Evolutionary conservation across 2,113 vertebrate species (phyloP), one percentile per base, ranked within the genome.

Genomic region (Sakesphorus luctuosus): DNA sequence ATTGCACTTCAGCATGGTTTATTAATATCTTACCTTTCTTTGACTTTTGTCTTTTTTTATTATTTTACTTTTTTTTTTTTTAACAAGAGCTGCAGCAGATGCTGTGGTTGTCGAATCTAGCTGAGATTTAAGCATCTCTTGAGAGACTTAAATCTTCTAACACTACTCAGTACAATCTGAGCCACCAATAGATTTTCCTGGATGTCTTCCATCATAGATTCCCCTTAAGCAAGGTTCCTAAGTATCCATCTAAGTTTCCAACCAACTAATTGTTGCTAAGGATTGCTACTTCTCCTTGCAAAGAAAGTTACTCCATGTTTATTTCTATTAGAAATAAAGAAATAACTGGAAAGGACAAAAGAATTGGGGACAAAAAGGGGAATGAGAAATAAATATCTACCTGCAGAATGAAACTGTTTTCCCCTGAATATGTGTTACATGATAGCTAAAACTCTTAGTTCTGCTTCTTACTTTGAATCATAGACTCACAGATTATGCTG

Each of bases 141-240:
- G 96, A 97, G 97, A 96, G 65, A 95, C 68, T 96, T 96, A 97
- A 96, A 97, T 97, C 95, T 91, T 97, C 71, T 96, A 95, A 93
- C 95, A 91, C 95, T 92, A 92, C 83, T 95, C 92, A 68, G 91
- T 94, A 87, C 83, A 84, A 81, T 92, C 86, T 92, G 66, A 94
- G 88, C 61, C 5, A 33, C 95, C 95, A 97, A 36, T 89, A 96
- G 90, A 96, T 96, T 97, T 97, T 97, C 97, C 97, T 97, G 96
- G 96, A 97, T 63, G 62, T 77, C 65, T 95, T 97, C 97, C 96
- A 97, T 78, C 78, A 53, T 79, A 66, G 95, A 96, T 97, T 96
- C 91, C 95, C 92, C 94, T 96, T 95, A 91, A 97, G 92, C 86
- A 95, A 97, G 71, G 81, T 94, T 95, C 94, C 47, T 95, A 92